phyloP scores from a whole-genome alignment of 2,113 vertebrate species.

The Nerophis ophidion region DNA sequence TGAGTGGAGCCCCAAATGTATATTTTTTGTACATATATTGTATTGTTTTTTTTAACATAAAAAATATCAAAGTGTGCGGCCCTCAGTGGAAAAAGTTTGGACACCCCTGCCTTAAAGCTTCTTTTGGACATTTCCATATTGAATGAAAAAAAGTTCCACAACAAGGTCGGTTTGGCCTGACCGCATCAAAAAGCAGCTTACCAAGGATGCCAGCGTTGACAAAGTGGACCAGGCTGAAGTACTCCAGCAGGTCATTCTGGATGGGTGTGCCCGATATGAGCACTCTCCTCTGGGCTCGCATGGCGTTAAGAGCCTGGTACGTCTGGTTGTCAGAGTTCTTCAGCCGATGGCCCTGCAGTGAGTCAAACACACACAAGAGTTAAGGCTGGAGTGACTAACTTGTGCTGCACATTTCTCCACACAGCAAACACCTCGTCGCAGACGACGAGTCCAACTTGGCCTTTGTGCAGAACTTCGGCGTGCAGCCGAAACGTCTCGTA shows the following conservation, averaged over 20 bases:
- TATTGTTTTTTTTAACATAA: too few species aligned
- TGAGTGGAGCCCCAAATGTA: too few species aligned
- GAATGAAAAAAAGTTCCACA: too few species aligned
- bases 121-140: too few species aligned
- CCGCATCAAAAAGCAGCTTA: slow-evolving; percentile 52
- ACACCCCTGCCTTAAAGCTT: too few species aligned
- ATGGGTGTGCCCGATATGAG: slow-evolving; percentile 96
- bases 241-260: slow-evolving; percentile 95
- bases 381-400: too few species aligned
- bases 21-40: too few species aligned
- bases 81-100: too few species aligned
- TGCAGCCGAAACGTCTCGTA: slow-evolving; percentile 96
- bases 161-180: too few species aligned
- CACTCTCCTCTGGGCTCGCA: slow-evolving; percentile 84
- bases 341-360: slow-evolving; percentile 83
- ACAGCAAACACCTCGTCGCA: slow-evolving; percentile 84
- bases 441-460: slow-evolving; percentile 87
- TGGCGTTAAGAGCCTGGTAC: slow-evolving; percentile 86
- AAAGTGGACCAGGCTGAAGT: slow-evolving; percentile 96
- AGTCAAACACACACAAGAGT: background rate
- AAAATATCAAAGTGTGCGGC: too few species aligned
- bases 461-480: slow-evolving; percentile 80
- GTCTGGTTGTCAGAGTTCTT: slow-evolving; percentile 99
- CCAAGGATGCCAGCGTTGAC: slow-evolving; percentile 92
- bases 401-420: background rate